Conservation (phyloP, 2,888 invertebrate genomes). For the Drosophila rubida region DNA sequence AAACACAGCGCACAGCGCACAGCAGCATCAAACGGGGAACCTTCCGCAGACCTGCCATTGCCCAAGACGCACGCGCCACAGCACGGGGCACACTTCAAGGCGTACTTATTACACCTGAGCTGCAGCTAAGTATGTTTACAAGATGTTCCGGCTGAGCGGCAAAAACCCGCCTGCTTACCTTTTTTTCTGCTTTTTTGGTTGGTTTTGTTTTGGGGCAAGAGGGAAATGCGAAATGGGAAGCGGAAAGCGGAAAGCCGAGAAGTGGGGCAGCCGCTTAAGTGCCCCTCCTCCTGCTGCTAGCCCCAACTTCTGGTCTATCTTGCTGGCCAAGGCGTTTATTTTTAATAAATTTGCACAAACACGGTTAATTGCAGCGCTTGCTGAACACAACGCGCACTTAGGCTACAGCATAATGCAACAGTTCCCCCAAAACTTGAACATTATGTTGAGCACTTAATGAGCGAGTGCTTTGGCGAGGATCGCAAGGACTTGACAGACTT, state of each 20-base stretch:
- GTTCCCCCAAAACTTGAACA: not conserved
- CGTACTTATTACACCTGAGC: conserved; percentile 77
- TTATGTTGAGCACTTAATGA: not conserved
- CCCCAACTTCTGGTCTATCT: not conserved
- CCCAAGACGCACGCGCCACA: conserved; percentile 28
- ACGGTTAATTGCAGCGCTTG: conserved; percentile 2
- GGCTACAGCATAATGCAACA: not conserved
- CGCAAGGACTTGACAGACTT: too few species aligned
- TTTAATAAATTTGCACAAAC: conserved; percentile 68
- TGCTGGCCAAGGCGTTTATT: conserved; percentile 58
- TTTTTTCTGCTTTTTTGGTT: too few species aligned
- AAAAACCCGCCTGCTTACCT: conserved; percentile 1
- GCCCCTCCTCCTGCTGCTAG: too few species aligned
- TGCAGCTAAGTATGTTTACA: conserved; percentile 79
- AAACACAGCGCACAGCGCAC: too few species aligned
- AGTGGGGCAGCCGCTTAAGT: conserved; percentile 3
- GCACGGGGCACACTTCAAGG: conserved; percentile 66
- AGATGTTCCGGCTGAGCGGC: conserved; percentile 69
- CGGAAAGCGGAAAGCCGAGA: not conserved
- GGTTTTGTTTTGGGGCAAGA: not conserved
- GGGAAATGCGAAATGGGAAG: not conserved
- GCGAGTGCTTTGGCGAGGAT: too few species aligned
- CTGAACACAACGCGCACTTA: not conserved
- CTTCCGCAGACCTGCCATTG: conserved; percentile 39
- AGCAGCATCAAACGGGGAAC: not conserved